These are phyloP conservation scores for Thunnus maccoyii DNA, from an alignment of 2,113 vertebrate genomes.

Conservation along the genomic window DNA sequence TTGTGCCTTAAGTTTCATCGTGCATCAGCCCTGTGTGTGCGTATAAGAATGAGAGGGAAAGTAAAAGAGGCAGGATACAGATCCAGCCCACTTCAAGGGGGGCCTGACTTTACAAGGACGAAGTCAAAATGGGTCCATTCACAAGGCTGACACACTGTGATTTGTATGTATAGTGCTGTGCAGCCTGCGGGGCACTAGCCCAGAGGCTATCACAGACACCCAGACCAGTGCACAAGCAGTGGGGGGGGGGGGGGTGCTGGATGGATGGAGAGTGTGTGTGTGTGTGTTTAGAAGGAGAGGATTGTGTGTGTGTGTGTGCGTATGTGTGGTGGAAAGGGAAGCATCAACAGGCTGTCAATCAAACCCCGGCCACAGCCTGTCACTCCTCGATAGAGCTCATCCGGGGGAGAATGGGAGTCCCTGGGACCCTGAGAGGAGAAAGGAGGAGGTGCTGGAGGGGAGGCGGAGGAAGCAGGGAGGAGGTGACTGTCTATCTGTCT, in stretches of 20 bases:
- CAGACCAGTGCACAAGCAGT: slow-evolving; percentile 64
- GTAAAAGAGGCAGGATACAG: slow-evolving; percentile 70
- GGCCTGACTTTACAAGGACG: slow-evolving; percentile 79
- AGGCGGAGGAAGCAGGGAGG: slow-evolving; percentile 47
- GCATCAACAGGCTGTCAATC: slow-evolving; percentile 84
- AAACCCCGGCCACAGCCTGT: slow-evolving; percentile 71
- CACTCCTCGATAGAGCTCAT: slow-evolving; percentile 72
- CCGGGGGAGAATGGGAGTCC: slow-evolving; percentile 72
- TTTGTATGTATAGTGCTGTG: slow-evolving; percentile 79
- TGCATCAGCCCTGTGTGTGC: slow-evolving; percentile 45
- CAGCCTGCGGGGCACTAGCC: slow-evolving; percentile 79
- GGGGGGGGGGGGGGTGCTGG: slow-evolving; percentile 50
- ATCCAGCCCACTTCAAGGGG: slow-evolving; percentile 71
- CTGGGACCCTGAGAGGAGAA: slow-evolving; percentile 70
- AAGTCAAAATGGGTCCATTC: slow-evolving; percentile 82
- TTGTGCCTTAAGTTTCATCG: slow-evolving; percentile 48
- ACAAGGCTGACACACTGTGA: slow-evolving; percentile 77
- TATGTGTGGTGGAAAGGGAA: slow-evolving; percentile 47
- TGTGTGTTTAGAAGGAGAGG: slow-evolving; percentile 24
- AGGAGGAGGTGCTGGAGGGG: slow-evolving; percentile 46
- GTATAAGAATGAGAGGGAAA: slow-evolving; percentile 64
- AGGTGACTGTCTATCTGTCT: slow-evolving; percentile 76
- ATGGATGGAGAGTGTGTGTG: slow-evolving; percentile 13
- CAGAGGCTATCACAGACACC: slow-evolving; percentile 76
- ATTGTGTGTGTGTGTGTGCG: slow-evolving; percentile 14